Conservation (phyloP, 2,113 vertebrate species). For the Gila orcuttii region DNA sequence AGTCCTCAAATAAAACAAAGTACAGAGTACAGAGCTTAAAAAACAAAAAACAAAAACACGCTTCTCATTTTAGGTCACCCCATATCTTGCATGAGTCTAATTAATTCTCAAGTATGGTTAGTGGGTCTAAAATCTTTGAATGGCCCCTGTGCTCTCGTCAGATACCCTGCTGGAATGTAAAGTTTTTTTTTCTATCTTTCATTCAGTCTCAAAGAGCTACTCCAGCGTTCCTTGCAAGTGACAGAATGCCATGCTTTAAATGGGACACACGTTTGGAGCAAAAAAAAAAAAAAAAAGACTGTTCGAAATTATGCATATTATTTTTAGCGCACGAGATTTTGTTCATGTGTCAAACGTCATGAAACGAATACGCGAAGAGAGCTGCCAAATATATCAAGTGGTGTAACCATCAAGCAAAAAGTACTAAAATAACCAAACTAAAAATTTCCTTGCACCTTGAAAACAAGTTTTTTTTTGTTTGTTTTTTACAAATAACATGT, state of each 20-base stretch:
- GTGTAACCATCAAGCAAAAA: background rate
- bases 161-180: conserved; percentile 87
- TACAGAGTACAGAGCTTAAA: background rate
- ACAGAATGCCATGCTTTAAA: conserved; percentile 55
- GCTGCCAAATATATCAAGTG: background rate
- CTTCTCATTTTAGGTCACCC: conserved; percentile 59
- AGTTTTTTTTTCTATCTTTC: conserved; percentile 70
- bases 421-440: background rate
- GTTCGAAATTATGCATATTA: background rate
- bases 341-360: background rate
- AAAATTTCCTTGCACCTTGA: background rate
- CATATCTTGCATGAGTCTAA: conserved; percentile 83
- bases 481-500: too few relatives aligned
- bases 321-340: background rate
- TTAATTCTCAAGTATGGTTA: conserved; percentile 85
- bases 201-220: conserved; percentile 77
- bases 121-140: conserved; percentile 72
- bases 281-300: background rate
- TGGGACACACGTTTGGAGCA: conserved; percentile 31
- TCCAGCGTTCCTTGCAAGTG: conserved; percentile 68
- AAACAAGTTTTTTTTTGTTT: background rate
- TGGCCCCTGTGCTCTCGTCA: conserved; percentile 76
- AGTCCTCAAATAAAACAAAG: background rate
- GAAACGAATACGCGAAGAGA: background rate
- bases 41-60: background rate